Conservation (phyloP, 2,113 vertebrate genomes). For the Corynorhinus townsendii region DNA sequence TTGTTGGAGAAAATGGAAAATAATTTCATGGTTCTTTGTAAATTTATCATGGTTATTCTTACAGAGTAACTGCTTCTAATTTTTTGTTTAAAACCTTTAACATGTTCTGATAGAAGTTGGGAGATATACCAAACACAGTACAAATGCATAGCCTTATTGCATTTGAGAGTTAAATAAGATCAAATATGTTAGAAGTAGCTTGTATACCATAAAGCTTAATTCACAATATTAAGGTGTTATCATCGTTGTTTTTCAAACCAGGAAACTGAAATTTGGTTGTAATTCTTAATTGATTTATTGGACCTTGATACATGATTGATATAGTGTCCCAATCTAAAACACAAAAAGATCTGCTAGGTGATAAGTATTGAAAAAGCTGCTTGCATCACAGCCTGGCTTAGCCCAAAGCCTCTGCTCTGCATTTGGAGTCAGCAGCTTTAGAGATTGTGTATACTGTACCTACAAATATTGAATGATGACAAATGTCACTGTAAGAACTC, state of each 20-base stretch:
- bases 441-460: background rate
- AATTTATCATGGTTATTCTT: background rate
- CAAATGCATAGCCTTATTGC: background rate
- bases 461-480: background rate
- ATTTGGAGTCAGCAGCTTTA: background rate
- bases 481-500: background rate
- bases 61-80: background rate
- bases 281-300: background rate
- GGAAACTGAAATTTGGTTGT: background rate
- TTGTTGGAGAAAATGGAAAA: slow-evolving; percentile 3
- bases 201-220: background rate
- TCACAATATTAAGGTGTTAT: background rate
- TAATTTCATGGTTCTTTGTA: background rate
- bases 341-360: background rate
- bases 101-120: background rate
- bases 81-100: slow-evolving; percentile 30
- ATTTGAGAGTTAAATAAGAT: background rate
- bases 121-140: background rate
- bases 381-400: background rate
- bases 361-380: background rate
- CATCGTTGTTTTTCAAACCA: background rate
- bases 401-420: background rate
- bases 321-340: background rate
- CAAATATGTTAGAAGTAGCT: background rate
- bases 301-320: background rate